phyloP scores from a whole-genome alignment of 2,113 vertebrate genomes.

The Hippocampus barbouri region DNA sequence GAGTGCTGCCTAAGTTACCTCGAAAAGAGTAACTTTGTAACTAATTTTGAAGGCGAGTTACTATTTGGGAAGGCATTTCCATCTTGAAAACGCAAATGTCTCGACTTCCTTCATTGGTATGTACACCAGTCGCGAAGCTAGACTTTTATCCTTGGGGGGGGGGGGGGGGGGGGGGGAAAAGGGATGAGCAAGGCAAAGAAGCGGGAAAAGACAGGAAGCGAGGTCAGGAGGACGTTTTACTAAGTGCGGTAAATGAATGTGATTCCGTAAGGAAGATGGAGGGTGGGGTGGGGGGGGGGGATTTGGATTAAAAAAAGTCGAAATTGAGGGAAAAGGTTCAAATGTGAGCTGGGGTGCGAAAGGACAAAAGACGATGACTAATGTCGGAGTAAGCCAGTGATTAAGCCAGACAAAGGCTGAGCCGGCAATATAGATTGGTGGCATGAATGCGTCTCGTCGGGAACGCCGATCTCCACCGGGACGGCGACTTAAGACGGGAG shows the following conservation, averaged over 20 bases:
- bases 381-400: constrained; percentile 24
- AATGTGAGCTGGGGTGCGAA: not conserved
- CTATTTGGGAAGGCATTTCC: too few species aligned
- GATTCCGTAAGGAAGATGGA: not conserved
- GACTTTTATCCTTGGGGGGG: not conserved
- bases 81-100: too few species aligned
- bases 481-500: not conserved
- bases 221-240: not conserved
- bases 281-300: not conserved
- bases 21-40: too few species aligned
- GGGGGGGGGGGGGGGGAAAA: not conserved
- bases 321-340: constrained; percentile 5
- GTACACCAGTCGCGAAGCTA: too few species aligned
- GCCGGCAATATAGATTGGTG: constrained; percentile 36
- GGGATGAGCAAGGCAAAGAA: too few species aligned
- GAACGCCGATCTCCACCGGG: not conserved
- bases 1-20: too few species aligned
- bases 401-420: constrained; percentile 39
- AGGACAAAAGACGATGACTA: constrained; percentile 11
- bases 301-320: not conserved
- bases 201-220: not conserved
- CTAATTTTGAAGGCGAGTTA: too few species aligned
- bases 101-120: too few species aligned
- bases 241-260: constrained; percentile 2
- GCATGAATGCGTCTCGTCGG: constrained; percentile 1